These are phyloP conservation scores for Trissolcus brochymenae DNA, from an alignment of 2,888 invertebrate genomes.

Conservation along the genomic window DNA sequence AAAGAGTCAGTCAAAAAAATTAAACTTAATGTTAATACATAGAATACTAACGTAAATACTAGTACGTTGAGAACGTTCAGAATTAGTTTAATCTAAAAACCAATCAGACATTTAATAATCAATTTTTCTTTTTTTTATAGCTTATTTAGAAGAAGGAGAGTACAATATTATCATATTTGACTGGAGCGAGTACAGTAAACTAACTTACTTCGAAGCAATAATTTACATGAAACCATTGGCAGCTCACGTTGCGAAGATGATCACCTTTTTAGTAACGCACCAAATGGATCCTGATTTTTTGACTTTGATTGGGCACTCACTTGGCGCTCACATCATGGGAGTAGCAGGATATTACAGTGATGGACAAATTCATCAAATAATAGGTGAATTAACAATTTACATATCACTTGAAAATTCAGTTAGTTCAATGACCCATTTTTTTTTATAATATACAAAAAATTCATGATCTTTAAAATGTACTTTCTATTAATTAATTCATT, in stretches of 20 bases:
- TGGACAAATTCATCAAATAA: conserved; percentile 60
- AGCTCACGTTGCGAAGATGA: conserved; percentile 63
- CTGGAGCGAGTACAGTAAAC: conserved; percentile 64
- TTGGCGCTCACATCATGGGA: conserved; percentile 69
- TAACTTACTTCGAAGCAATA: conserved; percentile 60
- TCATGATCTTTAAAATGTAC: too few species aligned
- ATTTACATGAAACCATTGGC: conserved; percentile 62
- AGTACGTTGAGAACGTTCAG: too few species aligned
- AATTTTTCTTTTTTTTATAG: conserved; percentile 52
- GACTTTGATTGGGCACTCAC: conserved; percentile 68
- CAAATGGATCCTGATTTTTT: conserved; percentile 62
- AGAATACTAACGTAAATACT: too few species aligned
- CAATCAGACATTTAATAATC: too few species aligned
- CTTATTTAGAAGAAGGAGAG: conserved; percentile 63
- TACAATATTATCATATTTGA: conserved; percentile 70
- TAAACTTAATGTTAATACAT: too few species aligned
- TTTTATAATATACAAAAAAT: too few species aligned
- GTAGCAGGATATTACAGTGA: conserved; percentile 61
- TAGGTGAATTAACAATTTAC: conserved; percentile 61
- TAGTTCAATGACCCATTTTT: too few species aligned
- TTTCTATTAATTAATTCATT: too few species aligned
- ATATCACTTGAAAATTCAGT: too few species aligned
- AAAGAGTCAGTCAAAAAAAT: too few species aligned
- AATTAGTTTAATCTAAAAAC: too few species aligned
- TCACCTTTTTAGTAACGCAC: conserved; percentile 63